Percentiles rank a stretch among this genome's conserved stretches.
Conservation (phyloP, 2,113 vertebrate genomes). For the Choloepus hoffmanni region DNA sequence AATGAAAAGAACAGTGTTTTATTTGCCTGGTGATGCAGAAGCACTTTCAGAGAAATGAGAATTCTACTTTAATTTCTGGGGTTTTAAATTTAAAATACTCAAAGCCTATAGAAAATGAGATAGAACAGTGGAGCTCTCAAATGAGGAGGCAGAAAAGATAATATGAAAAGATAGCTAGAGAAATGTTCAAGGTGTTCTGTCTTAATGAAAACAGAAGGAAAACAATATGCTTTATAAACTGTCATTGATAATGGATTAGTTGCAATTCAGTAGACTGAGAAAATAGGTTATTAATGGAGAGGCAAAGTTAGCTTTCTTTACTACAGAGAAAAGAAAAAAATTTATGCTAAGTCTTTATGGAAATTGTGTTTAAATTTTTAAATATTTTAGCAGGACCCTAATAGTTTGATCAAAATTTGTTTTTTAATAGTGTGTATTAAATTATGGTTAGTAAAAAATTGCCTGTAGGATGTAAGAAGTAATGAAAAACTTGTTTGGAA, state of each 20-base stretch:
- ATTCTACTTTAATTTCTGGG: constrained; percentile 26
- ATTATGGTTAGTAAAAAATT: constrained; percentile 8
- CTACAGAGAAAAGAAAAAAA: constrained; percentile 28
- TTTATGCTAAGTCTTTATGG: constrained; percentile 53
- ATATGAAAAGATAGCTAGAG: not conserved
- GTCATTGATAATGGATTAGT: constrained; percentile 52
- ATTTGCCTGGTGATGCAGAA: not conserved
- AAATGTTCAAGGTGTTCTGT: not conserved
- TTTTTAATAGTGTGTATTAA: constrained; percentile 17
- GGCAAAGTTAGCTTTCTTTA: not conserved
- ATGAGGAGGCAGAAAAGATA: not conserved
- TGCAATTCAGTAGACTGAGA: constrained; percentile 42
- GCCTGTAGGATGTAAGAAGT: not conserved
- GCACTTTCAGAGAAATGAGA: not conserved
- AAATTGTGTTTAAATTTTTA: constrained; percentile 14
- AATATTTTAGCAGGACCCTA: not conserved
- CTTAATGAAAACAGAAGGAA: constrained; percentile 58
- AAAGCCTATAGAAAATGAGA: not conserved
- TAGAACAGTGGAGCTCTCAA: not conserved
- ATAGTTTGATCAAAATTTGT: not conserved
- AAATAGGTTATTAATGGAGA: constrained; percentile 60
- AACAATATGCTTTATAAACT: constrained; percentile 40
- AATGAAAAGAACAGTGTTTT: not conserved
- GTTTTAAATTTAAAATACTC: constrained; percentile 19
- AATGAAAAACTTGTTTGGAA: not conserved